Base-by-base conservation (phyloP, 2,113 vertebrate species). In the Pelmatolapia mariae region DNA sequence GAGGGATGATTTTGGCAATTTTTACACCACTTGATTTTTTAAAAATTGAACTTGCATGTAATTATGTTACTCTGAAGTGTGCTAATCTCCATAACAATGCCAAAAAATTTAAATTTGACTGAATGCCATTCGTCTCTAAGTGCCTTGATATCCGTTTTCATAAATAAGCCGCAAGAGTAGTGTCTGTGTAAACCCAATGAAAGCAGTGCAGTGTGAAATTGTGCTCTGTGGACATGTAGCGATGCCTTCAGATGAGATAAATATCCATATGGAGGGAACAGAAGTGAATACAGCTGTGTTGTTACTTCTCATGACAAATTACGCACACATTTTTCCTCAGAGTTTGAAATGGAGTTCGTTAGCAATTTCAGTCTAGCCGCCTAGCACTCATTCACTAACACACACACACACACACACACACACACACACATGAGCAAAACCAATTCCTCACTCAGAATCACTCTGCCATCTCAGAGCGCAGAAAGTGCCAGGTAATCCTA, bases 251-350 rank as follows among this genome's bases (percentile, higher is more conserved):
- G 22, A 82, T 4, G 24, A 63, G 45, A 52, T 52, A 38, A 38
- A 10, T 13, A 76, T 78, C 82, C 83, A 86, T 73, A 89, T 63
- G 85, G 82, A 57, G 85, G 54, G 52, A 84, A 22, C 81, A 92
- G 86, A 83, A 81, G 85, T 79, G 63, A 66, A 71, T 71, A 16
- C 81, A 91, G 89, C 84, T 83, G 87, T 66, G 82, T 73, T 84
- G 52, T 71, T 57, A 86, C 71, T 86, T 63, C n/a, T 68, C 47
- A 53, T 82, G 81, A 88, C 43, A 83, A 89, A 87, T 84, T 86
- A 88, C 52, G 47, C 38, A 85, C 38, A 47, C 36, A 16, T 63
- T 82, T 71, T 79, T 56, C 40, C 61, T 79, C 38, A 10, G 4
- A 47, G 33, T 31, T 63, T 63, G 45, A 82, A 81, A 76, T 52